Percentiles rank a stretch among this genome's conserved stretches.
Evolutionary conservation across 2,888 invertebrate genomes (phyloP).

Genomic region (Thymelicus sylvestris): DNA sequence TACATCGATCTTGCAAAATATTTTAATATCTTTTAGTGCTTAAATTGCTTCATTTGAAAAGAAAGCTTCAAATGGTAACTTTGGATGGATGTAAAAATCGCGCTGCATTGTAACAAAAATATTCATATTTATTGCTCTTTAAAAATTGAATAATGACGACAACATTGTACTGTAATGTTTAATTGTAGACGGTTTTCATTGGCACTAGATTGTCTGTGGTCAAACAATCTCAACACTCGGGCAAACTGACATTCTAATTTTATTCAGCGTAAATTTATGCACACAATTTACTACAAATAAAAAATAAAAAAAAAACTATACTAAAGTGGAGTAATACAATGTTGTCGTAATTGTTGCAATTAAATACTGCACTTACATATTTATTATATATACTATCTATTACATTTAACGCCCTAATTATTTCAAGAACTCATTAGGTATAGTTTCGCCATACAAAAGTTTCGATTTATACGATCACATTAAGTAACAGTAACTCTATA

Average conservation of each 20-base stretch:
- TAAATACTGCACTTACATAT: conserved; percentile 28
- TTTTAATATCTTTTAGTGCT: conserved; percentile 16
- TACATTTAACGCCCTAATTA: conserved; percentile 25
- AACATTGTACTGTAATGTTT: conserved; percentile 26
- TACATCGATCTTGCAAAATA: conserved; percentile 16
- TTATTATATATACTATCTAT: conserved; percentile 12
- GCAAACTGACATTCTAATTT: conserved; percentile 3
- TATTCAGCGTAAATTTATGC: conserved; percentile 16
- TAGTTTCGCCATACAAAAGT: conserved; percentile 56
- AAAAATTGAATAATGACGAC: conserved; percentile 22
- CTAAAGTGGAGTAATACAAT: conserved; percentile 27
- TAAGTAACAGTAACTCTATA: conserved; percentile 75
- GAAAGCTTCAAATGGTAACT: conserved; percentile 37
- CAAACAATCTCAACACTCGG: conserved; percentile 9
- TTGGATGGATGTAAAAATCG: conserved; percentile 43
- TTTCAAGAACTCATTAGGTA: conserved; percentile 23
- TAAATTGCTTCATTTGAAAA: conserved; percentile 32
- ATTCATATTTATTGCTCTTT: conserved; percentile 34
- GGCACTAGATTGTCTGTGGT: conserved; percentile 20
- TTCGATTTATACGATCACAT: conserved; percentile 70
- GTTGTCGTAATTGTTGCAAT: conserved; percentile 28
- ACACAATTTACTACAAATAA: conserved; percentile 11
- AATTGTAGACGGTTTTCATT: conserved; percentile 30
- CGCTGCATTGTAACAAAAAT: conserved; percentile 41
- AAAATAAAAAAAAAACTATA: conserved; percentile 21